phyloP scores from a whole-genome alignment of 2,797 vertebrate species.

The Centroberyx gerrardi region DNA sequence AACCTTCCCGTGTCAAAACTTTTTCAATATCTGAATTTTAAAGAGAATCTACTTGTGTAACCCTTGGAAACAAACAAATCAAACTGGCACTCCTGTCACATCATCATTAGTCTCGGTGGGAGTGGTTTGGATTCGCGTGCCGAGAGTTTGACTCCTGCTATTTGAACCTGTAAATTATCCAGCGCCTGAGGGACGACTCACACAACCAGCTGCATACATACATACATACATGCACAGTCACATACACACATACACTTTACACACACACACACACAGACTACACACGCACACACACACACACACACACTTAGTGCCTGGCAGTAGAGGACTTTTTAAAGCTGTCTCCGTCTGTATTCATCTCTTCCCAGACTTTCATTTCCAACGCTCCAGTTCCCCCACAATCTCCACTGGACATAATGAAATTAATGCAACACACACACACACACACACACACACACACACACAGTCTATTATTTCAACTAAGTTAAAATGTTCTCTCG shows the following conservation, averaged over 20 bases:
- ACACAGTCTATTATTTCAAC: background rate
- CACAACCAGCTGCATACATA: too few relatives aligned
- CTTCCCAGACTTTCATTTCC: background rate
- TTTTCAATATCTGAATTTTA: too few relatives aligned
- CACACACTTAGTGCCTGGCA: background rate
- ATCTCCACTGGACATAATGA: conserved; percentile 1
- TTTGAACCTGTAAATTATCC: background rate
- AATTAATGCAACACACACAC: background rate
- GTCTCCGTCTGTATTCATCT: background rate
- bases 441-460: background rate
- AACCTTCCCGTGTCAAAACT: too few relatives aligned
- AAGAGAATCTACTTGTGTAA: background rate
- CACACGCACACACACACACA: too few relatives aligned
- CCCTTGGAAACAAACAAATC: background rate
- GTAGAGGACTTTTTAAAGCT: background rate
- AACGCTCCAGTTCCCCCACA: background rate
- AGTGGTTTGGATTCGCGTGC: background rate
- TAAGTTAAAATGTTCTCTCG: too few relatives aligned
- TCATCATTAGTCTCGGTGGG: background rate
- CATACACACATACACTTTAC: too few relatives aligned
- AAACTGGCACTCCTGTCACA: background rate
- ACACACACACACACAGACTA: too few relatives aligned
- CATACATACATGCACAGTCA: too few relatives aligned
- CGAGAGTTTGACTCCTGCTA: background rate
- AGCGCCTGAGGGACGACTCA: background rate